Conservation (phyloP, 2,888 invertebrate genomes). For the Chymomyza procnemis region DNA sequence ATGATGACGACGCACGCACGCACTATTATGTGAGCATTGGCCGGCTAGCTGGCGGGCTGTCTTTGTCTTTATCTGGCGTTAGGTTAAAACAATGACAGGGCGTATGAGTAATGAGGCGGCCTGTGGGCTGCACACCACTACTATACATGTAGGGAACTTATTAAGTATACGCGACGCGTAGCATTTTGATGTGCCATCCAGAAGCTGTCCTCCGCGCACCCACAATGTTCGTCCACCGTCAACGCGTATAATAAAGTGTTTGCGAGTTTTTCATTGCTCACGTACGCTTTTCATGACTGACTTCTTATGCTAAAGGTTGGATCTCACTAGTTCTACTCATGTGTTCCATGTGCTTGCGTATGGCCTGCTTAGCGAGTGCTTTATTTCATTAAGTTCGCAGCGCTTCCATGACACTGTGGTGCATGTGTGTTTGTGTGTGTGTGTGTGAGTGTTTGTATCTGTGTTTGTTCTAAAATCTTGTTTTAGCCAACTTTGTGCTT, state of each 20-base stretch:
- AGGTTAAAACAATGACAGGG: slow-evolving; percentile 54
- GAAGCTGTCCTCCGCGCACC: slow-evolving; percentile 9
- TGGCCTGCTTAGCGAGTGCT: slow-evolving; percentile 59
- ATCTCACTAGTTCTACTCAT: slow-evolving; percentile 23
- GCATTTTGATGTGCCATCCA: slow-evolving; percentile 55
- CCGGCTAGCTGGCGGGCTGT: slow-evolving; percentile 43
- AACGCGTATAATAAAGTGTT: slow-evolving; percentile 66
- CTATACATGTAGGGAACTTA: slow-evolving; percentile 43
- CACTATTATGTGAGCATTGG: not conserved
- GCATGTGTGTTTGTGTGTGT: slow-evolving; percentile 13
- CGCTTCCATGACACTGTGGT: not conserved
- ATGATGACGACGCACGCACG: not conserved
- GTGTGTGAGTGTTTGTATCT: slow-evolving; percentile 11
- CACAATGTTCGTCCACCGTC: not conserved
- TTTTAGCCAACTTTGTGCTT: slow-evolving; percentile 59
- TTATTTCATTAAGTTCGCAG: slow-evolving; percentile 68
- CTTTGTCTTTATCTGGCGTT: slow-evolving; percentile 57
- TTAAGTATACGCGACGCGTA: slow-evolving; percentile 72
- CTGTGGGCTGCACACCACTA: not conserved
- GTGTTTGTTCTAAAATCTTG: slow-evolving; percentile 52
- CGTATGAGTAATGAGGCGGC: slow-evolving; percentile 65
- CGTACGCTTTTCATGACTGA: slow-evolving; percentile 71
- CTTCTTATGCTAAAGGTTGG: slow-evolving; percentile 57
- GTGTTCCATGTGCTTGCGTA: not conserved
- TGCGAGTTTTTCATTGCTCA: slow-evolving; percentile 74